Evolutionary conservation across 2,113 vertebrate species (phyloP).

Genomic region (Hippolais icterina): DNA sequence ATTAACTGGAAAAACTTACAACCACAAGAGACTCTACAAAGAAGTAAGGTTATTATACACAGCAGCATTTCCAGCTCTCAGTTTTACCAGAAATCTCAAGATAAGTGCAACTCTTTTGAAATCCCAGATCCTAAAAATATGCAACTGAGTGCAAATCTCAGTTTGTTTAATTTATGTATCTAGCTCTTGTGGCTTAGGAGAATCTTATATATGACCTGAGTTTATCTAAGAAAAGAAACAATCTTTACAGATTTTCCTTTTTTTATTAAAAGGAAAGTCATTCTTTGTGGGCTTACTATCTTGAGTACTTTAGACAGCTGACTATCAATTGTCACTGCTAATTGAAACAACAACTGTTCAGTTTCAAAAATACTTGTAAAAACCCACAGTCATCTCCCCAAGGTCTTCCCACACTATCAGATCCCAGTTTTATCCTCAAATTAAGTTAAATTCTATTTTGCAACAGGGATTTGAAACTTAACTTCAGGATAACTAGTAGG

Average conservation of each 20-base stretch:
- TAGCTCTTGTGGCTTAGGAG: slow-evolving; percentile 8
- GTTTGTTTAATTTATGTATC: slow-evolving; percentile 26
- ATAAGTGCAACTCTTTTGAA: slow-evolving; percentile 40
- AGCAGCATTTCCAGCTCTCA: neutral
- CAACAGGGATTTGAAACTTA: neutral
- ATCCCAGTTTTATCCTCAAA: slow-evolving; percentile 12
- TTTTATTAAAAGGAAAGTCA: neutral
- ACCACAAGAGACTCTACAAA: slow-evolving; percentile 24
- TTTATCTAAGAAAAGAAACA: slow-evolving; percentile 38
- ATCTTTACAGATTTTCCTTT: neutral
- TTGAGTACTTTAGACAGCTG: slow-evolving; percentile 19
- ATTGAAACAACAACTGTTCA: slow-evolving; percentile 18
- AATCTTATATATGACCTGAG: neutral
- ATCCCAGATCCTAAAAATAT: slow-evolving; percentile 15
- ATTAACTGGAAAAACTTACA: slow-evolving; percentile 12
- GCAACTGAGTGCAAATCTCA: neutral
- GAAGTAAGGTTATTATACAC: neutral
- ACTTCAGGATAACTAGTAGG: neutral
- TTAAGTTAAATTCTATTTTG: neutral
- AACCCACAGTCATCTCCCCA: neutral
- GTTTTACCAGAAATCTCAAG: slow-evolving; percentile 40
- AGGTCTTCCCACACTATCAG: neutral
- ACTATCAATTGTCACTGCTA: slow-evolving; percentile 10
- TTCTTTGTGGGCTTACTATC: neutral
- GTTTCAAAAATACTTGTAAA: slow-evolving; percentile 18